phyloP scores from a whole-genome alignment of 2,113 vertebrate species.

The Saccopteryx bilineata region DNA sequence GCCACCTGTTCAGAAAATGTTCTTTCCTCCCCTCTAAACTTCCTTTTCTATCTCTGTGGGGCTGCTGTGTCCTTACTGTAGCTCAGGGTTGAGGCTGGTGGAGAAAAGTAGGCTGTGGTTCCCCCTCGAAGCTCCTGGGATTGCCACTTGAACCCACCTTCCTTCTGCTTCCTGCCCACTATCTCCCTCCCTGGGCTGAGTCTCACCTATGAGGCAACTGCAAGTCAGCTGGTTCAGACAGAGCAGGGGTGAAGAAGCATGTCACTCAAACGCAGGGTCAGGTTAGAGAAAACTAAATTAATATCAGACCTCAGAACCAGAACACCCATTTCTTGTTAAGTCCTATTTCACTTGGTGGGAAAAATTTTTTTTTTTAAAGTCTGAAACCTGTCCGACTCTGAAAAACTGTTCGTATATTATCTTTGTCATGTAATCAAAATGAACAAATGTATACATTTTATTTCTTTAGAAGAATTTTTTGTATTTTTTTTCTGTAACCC shows the following conservation, averaged over 20 bases:
- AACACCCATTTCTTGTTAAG: background rate
- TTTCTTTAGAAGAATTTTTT: conserved; percentile 5
- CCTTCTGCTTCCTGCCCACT: background rate
- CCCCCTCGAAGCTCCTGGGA: background rate
- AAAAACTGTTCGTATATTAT: conserved; percentile 1
- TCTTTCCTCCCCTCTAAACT: background rate
- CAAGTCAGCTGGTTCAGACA: background rate
- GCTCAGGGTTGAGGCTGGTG: background rate
- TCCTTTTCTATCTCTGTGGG: background rate
- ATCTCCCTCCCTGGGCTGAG: too few relatives aligned
- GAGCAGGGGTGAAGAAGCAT: accelerated
- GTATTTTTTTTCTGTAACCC: background rate
- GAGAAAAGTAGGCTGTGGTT: background rate
- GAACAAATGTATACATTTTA: background rate
- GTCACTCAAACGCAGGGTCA: background rate
- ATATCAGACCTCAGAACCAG: background rate
- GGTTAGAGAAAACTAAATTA: background rate
- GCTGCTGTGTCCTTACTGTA: background rate
- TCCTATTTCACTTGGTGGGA: background rate
- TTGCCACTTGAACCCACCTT: background rate
- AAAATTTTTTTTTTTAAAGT: background rate
- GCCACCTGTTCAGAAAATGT: background rate
- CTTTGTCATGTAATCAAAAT: conserved; percentile 9
- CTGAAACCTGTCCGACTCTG: background rate
- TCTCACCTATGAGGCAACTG: background rate